Evolutionary conservation across 2,113 vertebrate genomes (phyloP).

Genomic region (Ictidomys tridecemlineatus): DNA sequence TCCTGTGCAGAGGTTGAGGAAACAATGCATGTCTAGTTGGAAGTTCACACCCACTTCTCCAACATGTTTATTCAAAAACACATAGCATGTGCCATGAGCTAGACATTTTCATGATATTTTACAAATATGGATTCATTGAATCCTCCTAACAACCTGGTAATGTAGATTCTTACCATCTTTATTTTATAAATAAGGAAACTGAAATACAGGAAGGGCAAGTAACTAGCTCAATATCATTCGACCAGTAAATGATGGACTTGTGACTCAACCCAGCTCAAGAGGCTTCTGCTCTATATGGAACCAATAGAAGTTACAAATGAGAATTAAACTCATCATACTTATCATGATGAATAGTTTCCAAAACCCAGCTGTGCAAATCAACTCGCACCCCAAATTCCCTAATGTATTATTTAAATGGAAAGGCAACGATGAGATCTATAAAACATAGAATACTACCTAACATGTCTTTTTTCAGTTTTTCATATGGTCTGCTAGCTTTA

Average conservation of each 20-base stretch:
- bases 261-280: background rate
- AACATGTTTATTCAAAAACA: constrained; percentile 9
- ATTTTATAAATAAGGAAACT: background rate
- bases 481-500: background rate
- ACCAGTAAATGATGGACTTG: background rate
- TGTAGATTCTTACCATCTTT: background rate
- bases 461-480: background rate
- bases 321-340: background rate
- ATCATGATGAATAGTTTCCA: background rate
- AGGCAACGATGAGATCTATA: background rate
- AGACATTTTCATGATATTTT: background rate
- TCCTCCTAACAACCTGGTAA: background rate
- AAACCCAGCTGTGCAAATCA: background rate
- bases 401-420: background rate
- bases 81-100: background rate
- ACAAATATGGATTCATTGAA: background rate
- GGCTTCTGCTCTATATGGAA: background rate
- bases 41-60: background rate
- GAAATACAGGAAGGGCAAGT: background rate
- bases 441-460: background rate
- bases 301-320: background rate
- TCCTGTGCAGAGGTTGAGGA: background rate
- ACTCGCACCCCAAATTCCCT: background rate
- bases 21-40: background rate
- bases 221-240: background rate